Percentiles rank a stretch among this genome's conserved stretches.
Evolutionary conservation across 1,140 invertebrate species (phyloP).

Genomic region (Panulirus ornatus): DNA sequence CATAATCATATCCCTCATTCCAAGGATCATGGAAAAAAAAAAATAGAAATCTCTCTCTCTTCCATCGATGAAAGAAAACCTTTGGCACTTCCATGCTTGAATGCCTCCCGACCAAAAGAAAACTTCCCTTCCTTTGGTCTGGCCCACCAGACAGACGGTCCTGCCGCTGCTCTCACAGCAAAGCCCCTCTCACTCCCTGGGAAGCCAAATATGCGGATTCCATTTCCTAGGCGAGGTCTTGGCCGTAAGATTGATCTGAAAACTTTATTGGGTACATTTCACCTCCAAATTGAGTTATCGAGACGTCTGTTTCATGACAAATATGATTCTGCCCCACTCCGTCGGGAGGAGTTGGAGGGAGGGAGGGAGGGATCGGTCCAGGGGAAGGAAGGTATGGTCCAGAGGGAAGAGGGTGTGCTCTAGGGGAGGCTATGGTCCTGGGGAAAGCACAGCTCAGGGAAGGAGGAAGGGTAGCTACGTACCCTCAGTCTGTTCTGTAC

Average conservation of each 20-base stretch:
- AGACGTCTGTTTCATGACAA: slow-evolving; percentile 68
- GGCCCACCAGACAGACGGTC: no score
- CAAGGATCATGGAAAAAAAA: no score
- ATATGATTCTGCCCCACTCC: slow-evolving; percentile 52
- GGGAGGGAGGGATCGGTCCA: background rate
- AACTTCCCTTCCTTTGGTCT: background rate
- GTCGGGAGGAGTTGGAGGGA: background rate
- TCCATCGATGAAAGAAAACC: background rate
- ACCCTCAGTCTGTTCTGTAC: no score
- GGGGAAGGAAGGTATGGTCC: no score
- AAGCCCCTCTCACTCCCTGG: background rate
- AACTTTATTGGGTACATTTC: slow-evolving; percentile 64
- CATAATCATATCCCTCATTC: no score
- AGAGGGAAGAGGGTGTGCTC: background rate
- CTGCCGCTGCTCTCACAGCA: no score
- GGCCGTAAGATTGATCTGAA: slow-evolving; percentile 39
- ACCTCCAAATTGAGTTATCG: slow-evolving; percentile 67
- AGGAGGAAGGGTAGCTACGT: no score
- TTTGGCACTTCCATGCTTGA: no score
- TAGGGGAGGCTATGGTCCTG: no score
- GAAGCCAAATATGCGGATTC: slow-evolving; percentile 54
- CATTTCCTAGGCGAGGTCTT: slow-evolving; percentile 19
- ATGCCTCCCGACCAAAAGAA: background rate
- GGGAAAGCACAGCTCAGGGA: no score
- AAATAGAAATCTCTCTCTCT: background rate